Conservation (phyloP, 2,113 vertebrate genomes). For the Bombycilla garrulus region DNA sequence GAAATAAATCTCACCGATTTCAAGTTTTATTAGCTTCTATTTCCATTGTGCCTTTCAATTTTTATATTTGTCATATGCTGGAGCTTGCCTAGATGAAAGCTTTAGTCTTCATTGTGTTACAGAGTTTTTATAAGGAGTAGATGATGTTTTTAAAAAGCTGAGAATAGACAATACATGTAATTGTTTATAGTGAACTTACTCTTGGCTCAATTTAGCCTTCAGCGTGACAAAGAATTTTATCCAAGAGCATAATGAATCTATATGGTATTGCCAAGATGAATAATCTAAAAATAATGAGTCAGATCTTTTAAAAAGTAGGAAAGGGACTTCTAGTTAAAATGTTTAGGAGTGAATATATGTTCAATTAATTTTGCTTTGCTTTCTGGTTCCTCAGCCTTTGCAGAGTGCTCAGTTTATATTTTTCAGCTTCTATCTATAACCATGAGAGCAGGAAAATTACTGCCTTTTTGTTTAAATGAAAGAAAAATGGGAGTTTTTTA, state of each 20-base stretch:
- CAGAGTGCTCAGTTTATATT: background rate
- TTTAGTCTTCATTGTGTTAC: background rate
- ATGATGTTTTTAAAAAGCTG: slow-evolving; percentile 12
- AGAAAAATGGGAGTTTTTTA: background rate
- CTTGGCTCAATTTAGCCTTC: slow-evolving; percentile 34
- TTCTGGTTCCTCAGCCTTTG: slow-evolving; percentile 1
- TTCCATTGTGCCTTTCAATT: slow-evolving; percentile 21
- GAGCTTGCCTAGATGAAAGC: background rate
- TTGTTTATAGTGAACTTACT: slow-evolving; percentile 10
- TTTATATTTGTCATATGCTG: background rate
- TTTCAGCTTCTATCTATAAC: background rate
- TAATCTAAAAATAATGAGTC: slow-evolving; percentile 7
- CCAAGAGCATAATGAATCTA: slow-evolving; percentile 11
- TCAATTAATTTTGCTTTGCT: background rate
- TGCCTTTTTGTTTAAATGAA: slow-evolving; percentile 11
- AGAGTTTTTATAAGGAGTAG: background rate
- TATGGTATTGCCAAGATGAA: background rate
- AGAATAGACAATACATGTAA: slow-evolving; percentile 22
- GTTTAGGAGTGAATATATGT: background rate
- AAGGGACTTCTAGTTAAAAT: background rate
- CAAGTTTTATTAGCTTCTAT: slow-evolving; percentile 29
- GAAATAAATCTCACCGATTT: slow-evolving; percentile 25
- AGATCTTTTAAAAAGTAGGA: background rate
- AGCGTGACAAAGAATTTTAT: background rate
- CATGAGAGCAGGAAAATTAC: background rate